A percentile compares a stretch with the other conserved stretches of the same genome.
Conservation (phyloP, 2,113 vertebrate species). For the Meriones unguiculatus region DNA sequence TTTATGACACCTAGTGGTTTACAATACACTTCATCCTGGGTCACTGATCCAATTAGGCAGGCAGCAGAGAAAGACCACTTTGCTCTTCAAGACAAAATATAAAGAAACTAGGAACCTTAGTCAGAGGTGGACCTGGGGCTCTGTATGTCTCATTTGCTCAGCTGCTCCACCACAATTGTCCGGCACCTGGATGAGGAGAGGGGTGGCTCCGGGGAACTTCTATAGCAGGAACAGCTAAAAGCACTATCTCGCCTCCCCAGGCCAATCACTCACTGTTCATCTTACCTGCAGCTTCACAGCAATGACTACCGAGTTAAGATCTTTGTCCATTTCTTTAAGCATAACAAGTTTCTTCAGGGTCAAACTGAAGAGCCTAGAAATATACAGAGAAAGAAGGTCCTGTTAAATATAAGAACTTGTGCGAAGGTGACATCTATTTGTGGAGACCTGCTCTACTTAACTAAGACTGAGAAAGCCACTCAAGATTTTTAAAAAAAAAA, state of each 20-base stretch:
- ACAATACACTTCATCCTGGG: neutral
- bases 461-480: neutral
- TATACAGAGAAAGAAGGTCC: neutral
- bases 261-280: neutral
- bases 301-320: constrained; percentile 95
- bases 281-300: constrained; percentile 95
- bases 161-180: neutral
- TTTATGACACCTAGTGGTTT: neutral
- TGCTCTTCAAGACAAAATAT: neutral
- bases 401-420: constrained; percentile 20
- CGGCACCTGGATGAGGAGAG: neutral
- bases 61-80: neutral
- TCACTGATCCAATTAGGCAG: neutral
- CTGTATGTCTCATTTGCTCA: neutral
- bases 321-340: constrained; percentile 93
- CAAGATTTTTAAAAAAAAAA: neutral
- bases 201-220: neutral
- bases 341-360: constrained; percentile 93
- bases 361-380: constrained; percentile 92
- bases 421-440: neutral
- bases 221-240: neutral
- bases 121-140: neutral
- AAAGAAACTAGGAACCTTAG: neutral
- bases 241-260: neutral
- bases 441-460: neutral